Percentiles rank a stretch among this genome's conserved stretches.
Conservation (phyloP, 2,113 vertebrate species). For the Lophura nycthemera region DNA sequence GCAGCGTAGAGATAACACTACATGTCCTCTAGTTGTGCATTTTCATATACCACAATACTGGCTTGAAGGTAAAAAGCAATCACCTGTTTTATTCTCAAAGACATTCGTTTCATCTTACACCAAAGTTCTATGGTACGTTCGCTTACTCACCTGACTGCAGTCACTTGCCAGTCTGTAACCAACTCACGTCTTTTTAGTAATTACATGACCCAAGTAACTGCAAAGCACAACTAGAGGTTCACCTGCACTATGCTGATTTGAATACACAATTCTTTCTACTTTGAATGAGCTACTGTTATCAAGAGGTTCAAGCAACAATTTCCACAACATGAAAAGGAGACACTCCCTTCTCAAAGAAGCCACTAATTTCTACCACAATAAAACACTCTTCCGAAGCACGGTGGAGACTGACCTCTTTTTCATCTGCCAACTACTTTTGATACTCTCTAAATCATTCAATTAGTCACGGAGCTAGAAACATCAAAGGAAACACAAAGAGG, state of each 20-base stretch:
- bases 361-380: conserved; percentile 31
- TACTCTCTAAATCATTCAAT: background rate
- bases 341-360: conserved; percentile 7
- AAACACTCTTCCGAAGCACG: background rate
- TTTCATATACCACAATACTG: background rate
- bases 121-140: background rate
- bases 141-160: background rate
- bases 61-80: background rate
- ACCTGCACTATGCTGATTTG: background rate
- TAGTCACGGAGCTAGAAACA: background rate
- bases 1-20: background rate
- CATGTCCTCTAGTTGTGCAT: background rate
- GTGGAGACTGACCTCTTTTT: conserved; percentile 10
- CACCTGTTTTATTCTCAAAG: background rate
- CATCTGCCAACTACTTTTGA: background rate
- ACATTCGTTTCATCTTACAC: background rate
- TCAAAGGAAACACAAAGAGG: conserved; percentile 3
- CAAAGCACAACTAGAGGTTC: background rate
- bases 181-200: background rate
- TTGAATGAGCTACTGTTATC: background rate
- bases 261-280: background rate
- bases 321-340: conserved; percentile 1
- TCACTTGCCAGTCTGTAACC: background rate
- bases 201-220: background rate
- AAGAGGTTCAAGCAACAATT: background rate